Base-by-base conservation (phyloP, 2,888 invertebrate genomes). In the Cremastobaeus sp. region DNA sequence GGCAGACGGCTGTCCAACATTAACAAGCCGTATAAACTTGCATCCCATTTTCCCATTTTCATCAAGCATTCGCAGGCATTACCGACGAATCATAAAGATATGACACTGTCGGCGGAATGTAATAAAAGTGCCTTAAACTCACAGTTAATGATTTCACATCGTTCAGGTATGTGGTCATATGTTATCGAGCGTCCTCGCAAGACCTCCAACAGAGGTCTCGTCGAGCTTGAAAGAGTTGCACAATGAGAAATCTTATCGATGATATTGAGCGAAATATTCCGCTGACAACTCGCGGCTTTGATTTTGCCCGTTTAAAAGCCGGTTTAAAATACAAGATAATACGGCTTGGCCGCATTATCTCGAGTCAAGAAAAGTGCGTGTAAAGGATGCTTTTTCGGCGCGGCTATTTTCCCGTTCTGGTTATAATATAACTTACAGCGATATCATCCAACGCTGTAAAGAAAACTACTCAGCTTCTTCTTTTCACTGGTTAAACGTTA, bases 71-170 rank as follows among this genome's bases (percentile, higher is more conserved):
- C 17, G 32, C 54, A 43, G 20, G 35, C 45, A 14, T 39, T 43
- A 48, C 39, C 64, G 30, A 25, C 50, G 37, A 64, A 64, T 65
- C 64, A 37, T 65, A 65, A 65, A 65, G 64, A 54, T 65, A 65
- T 32, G 32, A n/a, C 28, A 28, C 25, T 25, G 18, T 1, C n/a
- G 34, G 37, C 20, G 43, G 14, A 32, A 57, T 21, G 34, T 34
- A 43, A 43, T 57, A 43, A 32, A 45, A 57, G 45, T 55, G 18
- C 20, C 20, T 43, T 17, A 41, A 32, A 12, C 18, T 30, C 17
- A 21, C 37, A 28, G 34, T 35, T 50, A 35, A 35, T 50, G 50
- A 21, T 50, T 45, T 28, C 48, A 48, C 39, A 39, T 55, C 41
- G 41, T 41, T 55, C 55, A 32, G 32, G 41, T 41, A 41, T 41